Percentiles rank a stretch among this genome's conserved stretches.
Conservation (phyloP, 2,888 invertebrate species). For the Tigriopus californicus region DNA sequence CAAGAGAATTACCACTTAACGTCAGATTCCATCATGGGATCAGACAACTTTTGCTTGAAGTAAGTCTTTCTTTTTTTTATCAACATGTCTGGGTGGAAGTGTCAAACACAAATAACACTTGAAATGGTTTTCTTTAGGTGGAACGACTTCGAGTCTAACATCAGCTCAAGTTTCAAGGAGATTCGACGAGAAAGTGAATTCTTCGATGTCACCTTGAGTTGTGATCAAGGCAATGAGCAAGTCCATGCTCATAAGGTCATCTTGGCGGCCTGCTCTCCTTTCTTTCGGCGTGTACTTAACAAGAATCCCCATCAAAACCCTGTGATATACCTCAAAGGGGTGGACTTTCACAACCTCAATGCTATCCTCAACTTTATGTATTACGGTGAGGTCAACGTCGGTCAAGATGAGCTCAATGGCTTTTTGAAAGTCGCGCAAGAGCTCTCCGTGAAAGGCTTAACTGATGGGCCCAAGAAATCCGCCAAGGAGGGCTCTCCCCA, state of each 20-base stretch:
- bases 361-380: slow-evolving; percentile 79
- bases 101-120: neutral
- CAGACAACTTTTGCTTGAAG: neutral
- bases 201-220: slow-evolving; percentile 24
- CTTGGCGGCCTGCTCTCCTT: slow-evolving; percentile 23
- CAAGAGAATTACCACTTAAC: no score
- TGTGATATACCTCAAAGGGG: slow-evolving; percentile 75
- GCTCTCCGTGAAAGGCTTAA: slow-evolving; percentile 67
- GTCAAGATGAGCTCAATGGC: slow-evolving; percentile 67
- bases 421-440: slow-evolving; percentile 74
- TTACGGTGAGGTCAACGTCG: slow-evolving; percentile 66
- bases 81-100: neutral
- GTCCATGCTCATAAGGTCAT: slow-evolving; percentile 24
- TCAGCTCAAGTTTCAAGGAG: slow-evolving; percentile 22
- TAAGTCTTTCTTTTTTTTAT: neutral
- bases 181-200: slow-evolving; percentile 21
- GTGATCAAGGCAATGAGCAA: slow-evolving; percentile 20
- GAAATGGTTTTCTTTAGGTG: slow-evolving; percentile 21
- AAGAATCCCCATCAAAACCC: slow-evolving; percentile 75
- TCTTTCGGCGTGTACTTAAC: slow-evolving; percentile 22
- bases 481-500: neutral
- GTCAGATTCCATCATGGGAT: neutral
- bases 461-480: slow-evolving; percentile 24
- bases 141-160: slow-evolving; percentile 24
- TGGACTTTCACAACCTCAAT: slow-evolving; percentile 71